These are phyloP conservation scores for Phainopepla nitens DNA, from an alignment of 2,113 vertebrate genomes.

Conservation along the genomic window DNA sequence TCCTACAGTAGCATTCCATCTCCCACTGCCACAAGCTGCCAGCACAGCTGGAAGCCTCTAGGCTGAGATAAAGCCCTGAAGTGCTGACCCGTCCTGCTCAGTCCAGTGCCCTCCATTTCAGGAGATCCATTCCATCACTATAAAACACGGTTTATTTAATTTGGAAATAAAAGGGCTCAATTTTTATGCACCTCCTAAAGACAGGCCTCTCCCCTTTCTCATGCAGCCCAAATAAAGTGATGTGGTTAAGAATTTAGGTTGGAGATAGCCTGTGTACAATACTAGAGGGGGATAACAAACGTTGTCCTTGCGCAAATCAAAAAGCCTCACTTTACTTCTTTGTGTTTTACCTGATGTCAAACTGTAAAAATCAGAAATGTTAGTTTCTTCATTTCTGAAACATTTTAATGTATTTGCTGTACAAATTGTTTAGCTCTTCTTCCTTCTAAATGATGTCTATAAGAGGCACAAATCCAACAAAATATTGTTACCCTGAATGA, in stretches of 20 bases:
- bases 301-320: background rate
- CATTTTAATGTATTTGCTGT: background rate
- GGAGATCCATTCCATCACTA: background rate
- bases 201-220: background rate
- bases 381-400: background rate
- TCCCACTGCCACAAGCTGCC: background rate
- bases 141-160: background rate
- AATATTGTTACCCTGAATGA: background rate
- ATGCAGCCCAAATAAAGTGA: background rate
- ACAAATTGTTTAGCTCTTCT: background rate
- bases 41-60: accelerated
- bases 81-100: background rate
- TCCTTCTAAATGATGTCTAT: background rate
- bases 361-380: background rate
- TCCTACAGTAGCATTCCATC: background rate
- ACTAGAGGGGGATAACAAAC: background rate
- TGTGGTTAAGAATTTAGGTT: background rate
- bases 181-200: background rate
- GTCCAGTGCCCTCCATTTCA: background rate
- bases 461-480: background rate
- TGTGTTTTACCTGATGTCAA: background rate
- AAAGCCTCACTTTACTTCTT: background rate
- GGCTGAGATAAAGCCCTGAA: background rate
- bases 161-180: background rate
- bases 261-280: background rate